Evolutionary conservation across 2,113 vertebrate species (phyloP), one percentile per base, ranked within the genome.

Genomic region (Martes martes): DNA sequence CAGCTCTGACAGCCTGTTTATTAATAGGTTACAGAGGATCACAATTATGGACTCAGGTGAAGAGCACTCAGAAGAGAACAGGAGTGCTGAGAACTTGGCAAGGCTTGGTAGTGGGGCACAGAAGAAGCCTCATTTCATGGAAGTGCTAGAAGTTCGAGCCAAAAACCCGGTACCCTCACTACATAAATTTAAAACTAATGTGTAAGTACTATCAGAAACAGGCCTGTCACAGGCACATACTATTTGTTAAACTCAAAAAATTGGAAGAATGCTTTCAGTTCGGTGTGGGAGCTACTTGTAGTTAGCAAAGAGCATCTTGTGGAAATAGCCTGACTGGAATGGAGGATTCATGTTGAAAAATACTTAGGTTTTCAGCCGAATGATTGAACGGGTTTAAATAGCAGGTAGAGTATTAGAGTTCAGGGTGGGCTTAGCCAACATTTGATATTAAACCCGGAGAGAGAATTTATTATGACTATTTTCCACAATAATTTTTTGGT

Each of bases 131-230:
- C 99, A 99, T 98, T 99, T 98, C 88, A 61, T 99, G 81, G 99
- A 99, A 96, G 98, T 99, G 82, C 93, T 99, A 45, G 99, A 99
- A 97, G 98, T 96, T 89, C 98, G 98, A 89, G 99, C 99, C 92
- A 98, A 82, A 57, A 98, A 98, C 52, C 98, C 98, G 79, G 63
- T 98, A 63, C 36, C 90, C 2, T 98, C 78, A 85, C 99, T 96
- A 93, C 97, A 97, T 92, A 99, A 98, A 97, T 99, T 99, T 98
- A 99, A 98, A 98, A 98, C 99, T 87, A 99, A 99, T 69, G 96
- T 94, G 99, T 99, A 98, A 99, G 99, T 99, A 95, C 82, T 65
- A 0, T 1, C 0, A 1, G 36, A 87, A 90, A 52, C 36, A 61
- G 33, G 4, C 76, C 42, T 88, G 1, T 61, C 10, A 33, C 9